These are phyloP conservation scores for Trachymyrmex septentrionalis DNA, from an alignment of 1,140 invertebrate genomes.

Conservation along the genomic window DNA sequence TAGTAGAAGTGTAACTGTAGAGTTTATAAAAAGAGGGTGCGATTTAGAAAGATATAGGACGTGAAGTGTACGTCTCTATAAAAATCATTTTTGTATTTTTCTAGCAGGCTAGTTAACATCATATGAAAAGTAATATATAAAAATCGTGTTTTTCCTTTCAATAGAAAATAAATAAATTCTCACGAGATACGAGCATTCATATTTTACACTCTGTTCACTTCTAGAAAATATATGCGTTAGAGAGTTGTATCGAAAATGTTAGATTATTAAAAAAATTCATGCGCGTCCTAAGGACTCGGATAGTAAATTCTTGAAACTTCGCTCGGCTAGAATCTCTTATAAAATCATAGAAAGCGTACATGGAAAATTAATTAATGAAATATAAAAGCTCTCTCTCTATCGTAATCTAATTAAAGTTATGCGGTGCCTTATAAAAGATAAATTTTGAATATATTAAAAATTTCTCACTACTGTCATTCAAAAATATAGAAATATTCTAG, in stretches of 20 bases:
- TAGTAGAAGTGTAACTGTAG: too few species aligned
- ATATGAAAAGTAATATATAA: not conserved
- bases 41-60: not conserved
- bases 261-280: conserved; percentile 34
- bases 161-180: conserved; percentile 10
- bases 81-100: not conserved
- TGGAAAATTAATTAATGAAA: conserved; percentile 11
- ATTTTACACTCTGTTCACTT: not conserved
- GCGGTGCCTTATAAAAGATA: conserved; percentile 55
- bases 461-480: conserved; percentile 44
- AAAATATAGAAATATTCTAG: not conserved
- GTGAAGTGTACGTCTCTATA: conserved; percentile 11
- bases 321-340: not conserved
- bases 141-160: not conserved
- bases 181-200: not conserved
- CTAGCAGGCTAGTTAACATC: not conserved
- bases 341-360: conserved; percentile 19
- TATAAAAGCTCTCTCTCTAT: conserved; percentile 34
- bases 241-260: not conserved
- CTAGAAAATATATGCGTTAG: conserved; percentile 19
- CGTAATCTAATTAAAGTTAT: conserved; percentile 23
- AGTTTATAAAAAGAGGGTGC: conserved; percentile 12
- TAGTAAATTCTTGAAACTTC: not conserved
- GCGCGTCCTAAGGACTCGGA: conserved; percentile 38
- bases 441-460: not conserved